phyloP scores from a whole-genome alignment of 2,888 invertebrate genomes.

The Patella depressa region DNA sequence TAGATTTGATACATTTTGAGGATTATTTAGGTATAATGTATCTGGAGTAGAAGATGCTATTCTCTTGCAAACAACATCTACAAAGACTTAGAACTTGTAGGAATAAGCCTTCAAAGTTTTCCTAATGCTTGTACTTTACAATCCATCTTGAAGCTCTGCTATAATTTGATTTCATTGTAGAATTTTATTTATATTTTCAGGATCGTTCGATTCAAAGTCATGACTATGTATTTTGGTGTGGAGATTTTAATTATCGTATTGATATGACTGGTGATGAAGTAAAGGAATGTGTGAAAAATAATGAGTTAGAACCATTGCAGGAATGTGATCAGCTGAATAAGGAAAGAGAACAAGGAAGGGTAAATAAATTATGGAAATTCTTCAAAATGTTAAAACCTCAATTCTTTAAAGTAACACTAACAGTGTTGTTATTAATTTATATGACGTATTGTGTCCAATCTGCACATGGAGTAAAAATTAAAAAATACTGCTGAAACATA shows the following conservation, averaged over 20 bases:
- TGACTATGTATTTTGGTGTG: slow-evolving; percentile 99
- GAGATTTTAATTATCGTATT: slow-evolving; percentile 98
- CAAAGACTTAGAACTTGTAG: too few relatives aligned
- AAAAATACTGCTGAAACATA: not conserved
- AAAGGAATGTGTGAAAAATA: slow-evolving; percentile 83
- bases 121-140: too few relatives aligned
- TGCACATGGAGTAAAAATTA: not conserved
- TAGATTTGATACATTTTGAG: too few relatives aligned
- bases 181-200: slow-evolving; percentile 62
- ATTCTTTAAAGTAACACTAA: not conserved
- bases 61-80: too few relatives aligned
- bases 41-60: too few relatives aligned
- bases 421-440: not conserved
- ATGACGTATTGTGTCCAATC: not conserved
- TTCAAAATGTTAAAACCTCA: too few relatives aligned
- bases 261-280: slow-evolving; percentile 96
- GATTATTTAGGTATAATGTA: too few relatives aligned
- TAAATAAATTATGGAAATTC: slow-evolving; percentile 36
- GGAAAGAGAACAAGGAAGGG: slow-evolving; percentile 69
- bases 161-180: too few relatives aligned
- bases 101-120: too few relatives aligned
- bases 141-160: too few relatives aligned
- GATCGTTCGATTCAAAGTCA: slow-evolving; percentile 92
- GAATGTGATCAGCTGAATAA: slow-evolving; percentile 88
- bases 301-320: slow-evolving; percentile 83